A percentile compares a stretch with the other conserved stretches of the same genome.
Evolutionary conservation across 2,797 vertebrate species (phyloP).

Genomic region (Sternotherus odoratus): DNA sequence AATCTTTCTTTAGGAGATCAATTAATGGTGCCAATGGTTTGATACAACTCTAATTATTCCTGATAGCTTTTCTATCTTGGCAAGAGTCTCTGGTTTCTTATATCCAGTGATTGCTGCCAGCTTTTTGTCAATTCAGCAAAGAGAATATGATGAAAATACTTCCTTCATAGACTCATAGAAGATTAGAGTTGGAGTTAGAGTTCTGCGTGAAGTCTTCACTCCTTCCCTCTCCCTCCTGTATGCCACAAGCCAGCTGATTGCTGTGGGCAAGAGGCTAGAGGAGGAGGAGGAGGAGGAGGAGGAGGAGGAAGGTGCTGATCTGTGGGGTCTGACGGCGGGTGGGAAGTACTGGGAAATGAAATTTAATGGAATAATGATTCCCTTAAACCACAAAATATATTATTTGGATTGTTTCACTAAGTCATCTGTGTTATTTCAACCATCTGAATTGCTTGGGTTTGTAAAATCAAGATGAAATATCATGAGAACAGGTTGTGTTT

Average conservation of each 20-base stretch:
- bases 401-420: background rate
- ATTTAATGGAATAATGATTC: too few relatives aligned
- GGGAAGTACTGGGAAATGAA: too few relatives aligned
- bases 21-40: background rate
- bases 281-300: too few relatives aligned
- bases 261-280: too few relatives aligned
- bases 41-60: background rate
- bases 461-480: background rate
- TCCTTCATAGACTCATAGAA: background rate
- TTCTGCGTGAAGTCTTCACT: too few relatives aligned
- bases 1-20: rapidly evolving
- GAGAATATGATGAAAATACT: background rate
- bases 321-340: too few relatives aligned
- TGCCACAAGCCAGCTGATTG: too few relatives aligned
- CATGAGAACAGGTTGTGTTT: background rate
- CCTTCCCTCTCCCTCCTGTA: too few relatives aligned
- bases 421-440: background rate
- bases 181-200: too few relatives aligned
- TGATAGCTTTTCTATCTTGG: background rate
- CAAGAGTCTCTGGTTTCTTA: background rate
- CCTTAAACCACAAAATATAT: background rate
- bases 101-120: background rate
- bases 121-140: background rate
- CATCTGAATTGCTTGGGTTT: background rate
- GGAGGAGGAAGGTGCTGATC: too few relatives aligned